phyloP scores from a whole-genome alignment of 2,888 invertebrate species.

The Arctia plantaginis region DNA sequence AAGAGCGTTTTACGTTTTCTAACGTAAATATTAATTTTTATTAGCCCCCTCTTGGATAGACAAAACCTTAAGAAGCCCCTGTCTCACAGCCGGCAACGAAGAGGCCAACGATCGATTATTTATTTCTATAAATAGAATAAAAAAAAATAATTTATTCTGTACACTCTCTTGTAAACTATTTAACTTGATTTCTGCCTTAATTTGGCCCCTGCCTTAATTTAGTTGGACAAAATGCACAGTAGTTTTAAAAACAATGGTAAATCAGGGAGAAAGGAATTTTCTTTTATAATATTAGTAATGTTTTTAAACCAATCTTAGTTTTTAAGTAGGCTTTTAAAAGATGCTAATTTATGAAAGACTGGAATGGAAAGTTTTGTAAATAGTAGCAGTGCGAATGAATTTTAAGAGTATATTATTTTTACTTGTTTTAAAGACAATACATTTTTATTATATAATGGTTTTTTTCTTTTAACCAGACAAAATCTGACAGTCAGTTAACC shows the following conservation, averaged over 20 bases:
- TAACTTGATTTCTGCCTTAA: neutral
- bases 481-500: neutral
- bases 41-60: neutral
- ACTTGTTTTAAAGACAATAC: neutral
- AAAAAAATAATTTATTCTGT: neutral
- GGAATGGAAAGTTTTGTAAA: neutral
- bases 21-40: neutral
- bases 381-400: neutral
- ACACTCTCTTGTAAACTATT: neutral
- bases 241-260: neutral
- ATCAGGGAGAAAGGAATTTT: neutral
- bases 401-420: neutral
- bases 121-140: neutral
- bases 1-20: neutral
- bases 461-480: no score
- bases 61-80: neutral
- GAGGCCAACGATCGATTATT: neutral
- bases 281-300: no score
- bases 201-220: neutral
- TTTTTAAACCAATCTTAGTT: neutral
- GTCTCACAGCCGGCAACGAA: neutral
- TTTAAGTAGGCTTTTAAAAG: neutral
- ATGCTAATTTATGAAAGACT: neutral
- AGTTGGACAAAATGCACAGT: neutral
- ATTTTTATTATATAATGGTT: no score